These are phyloP conservation scores for Zaprionus taronus DNA, from an alignment of 1,140 invertebrate genomes.

Conservation along the genomic window DNA sequence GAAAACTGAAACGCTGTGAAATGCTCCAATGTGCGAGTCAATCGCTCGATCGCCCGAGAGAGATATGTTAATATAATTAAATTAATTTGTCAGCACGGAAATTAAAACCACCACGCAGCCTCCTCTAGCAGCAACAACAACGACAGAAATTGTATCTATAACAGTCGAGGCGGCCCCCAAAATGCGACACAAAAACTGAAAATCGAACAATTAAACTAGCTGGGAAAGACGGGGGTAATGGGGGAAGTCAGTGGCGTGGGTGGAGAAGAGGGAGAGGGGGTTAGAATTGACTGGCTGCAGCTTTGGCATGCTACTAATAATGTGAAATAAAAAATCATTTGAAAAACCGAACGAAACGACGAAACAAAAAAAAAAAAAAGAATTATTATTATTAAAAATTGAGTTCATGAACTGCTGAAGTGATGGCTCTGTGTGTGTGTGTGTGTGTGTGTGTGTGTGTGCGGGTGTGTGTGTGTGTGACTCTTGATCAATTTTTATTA, in stretches of 20 bases:
- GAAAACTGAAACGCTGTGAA: slow-evolving; percentile 22
- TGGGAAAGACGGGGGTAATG: background rate
- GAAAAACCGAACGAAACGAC: slow-evolving; percentile 23
- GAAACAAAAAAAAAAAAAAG: slow-evolving; percentile 19
- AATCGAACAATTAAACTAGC: slow-evolving; percentile 79
- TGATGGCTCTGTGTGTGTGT: slow-evolving; percentile 4
- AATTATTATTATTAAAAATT: slow-evolving; percentile 81
- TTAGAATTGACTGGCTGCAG: background rate
- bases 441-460: slow-evolving; percentile 16
- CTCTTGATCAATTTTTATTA: slow-evolving; percentile 80
- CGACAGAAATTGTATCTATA: slow-evolving; percentile 49
- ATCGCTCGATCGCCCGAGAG: slow-evolving; percentile 72
- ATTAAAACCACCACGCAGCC: slow-evolving; percentile 70
- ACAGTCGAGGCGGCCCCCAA: slow-evolving; percentile 29
- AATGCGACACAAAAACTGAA: slow-evolving; percentile 70
- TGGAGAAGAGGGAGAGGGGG: background rate
- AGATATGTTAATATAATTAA: slow-evolving; percentile 83
- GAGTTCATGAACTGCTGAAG: slow-evolving; percentile 72
- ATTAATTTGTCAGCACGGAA: slow-evolving; percentile 82
- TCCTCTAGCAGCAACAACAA: slow-evolving; percentile 26
- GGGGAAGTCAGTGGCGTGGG: slow-evolving; percentile 23
- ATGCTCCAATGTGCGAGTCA: slow-evolving; percentile 46
- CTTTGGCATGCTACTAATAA: slow-evolving; percentile 65
- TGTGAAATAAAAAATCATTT: slow-evolving; percentile 82
- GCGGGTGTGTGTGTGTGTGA: slow-evolving; percentile 48